Base-by-base conservation (phyloP, 2,797 vertebrate genomes). In the Labeo calbasu region DNA sequence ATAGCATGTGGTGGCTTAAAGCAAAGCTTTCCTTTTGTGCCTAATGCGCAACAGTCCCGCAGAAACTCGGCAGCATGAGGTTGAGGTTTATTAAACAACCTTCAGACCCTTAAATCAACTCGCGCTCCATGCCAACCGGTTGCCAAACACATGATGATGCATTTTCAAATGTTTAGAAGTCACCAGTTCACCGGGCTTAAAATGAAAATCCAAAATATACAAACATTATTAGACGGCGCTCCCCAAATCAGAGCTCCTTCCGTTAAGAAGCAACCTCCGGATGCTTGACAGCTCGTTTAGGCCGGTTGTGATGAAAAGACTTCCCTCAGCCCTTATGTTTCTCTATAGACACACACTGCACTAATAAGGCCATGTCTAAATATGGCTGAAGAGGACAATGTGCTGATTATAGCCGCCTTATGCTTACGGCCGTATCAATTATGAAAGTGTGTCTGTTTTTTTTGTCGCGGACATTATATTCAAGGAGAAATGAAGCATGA, bases 401-500 rank as follows among this genome's bases (percentile, higher is more conserved):
- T 48, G 59, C 84, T 89, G 86, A 88, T 89, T 88, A 88, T 82
- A 55, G 86, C 81, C 59, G 70, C 79, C 84, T 75, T 28, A 65
- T 59, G 73, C 81, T 85, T 63, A 79, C n/a, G 43, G 65, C 79
- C 51, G 21, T 73, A 40, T 85, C 83, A 86, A 84, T 90, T 82
- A 89, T 86, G 7, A 59, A 85, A 55, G 57, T 82, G 84, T 80
- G 75, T 84, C 66, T 82, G 32, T 86, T 72, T 82, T 82, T 76
- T 85, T 83, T 77, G 78, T 57, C 36, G 32, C 77, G 51, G 80
- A 83, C 57, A 78, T 87, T 85, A 86, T 85, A 84, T 84, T 79
- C 68, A 76, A 32, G 63, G 71, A 81, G 79, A 90, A 90, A 89
- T 86, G 69, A 91, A 84, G 84, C 89, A 87, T 88, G 83, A 86